These are phyloP conservation scores for Melanchra persicariae DNA, from an alignment of 2,888 invertebrate genomes.

Conservation along the genomic window DNA sequence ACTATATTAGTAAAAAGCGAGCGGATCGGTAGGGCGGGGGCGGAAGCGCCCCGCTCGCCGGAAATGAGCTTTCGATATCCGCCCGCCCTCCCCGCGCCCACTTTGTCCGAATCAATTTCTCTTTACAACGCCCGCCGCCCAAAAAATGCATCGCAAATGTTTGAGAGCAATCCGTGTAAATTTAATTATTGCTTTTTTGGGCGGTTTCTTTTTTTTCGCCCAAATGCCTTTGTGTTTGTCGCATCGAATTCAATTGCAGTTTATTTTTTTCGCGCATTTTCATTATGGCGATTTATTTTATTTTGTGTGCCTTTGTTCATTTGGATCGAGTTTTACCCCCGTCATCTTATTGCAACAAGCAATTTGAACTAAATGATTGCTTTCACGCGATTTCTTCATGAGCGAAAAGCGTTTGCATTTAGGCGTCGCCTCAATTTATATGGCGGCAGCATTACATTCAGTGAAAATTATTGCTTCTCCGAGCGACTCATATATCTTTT, in stretches of 20 bases:
- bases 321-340: conserved; percentile 13
- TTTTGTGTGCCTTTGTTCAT: conserved; percentile 38
- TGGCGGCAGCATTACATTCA: conserved; percentile 17
- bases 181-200: conserved; percentile 62
- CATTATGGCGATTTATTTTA: conserved; percentile 48
- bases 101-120: conserved; percentile 87
- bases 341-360: conserved; percentile 16
- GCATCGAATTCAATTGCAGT: conserved; percentile 45
- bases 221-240: conserved; percentile 48
- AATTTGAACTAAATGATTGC: conserved; percentile 24
- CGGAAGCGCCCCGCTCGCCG: conserved; percentile 77
- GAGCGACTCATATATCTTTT: conserved; percentile 42
- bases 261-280: conserved; percentile 40
- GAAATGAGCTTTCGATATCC: conserved; percentile 88
- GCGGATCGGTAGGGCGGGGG: conserved; percentile 61
- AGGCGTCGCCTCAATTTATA: conserved; percentile 12
- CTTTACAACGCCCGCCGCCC: conserved; percentile 71
- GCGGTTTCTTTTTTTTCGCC: conserved; percentile 33
- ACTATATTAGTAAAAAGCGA: conserved; percentile 69
- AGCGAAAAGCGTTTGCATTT: not conserved
- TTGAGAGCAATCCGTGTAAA: conserved; percentile 63
- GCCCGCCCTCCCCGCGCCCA: conserved; percentile 73
- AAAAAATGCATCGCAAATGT: conserved; percentile 73
- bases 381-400: conserved; percentile 16
- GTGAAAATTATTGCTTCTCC: conserved; percentile 49